Conservation (phyloP, 2,888 invertebrate genomes). For the Gastrophysa polygoni region DNA sequence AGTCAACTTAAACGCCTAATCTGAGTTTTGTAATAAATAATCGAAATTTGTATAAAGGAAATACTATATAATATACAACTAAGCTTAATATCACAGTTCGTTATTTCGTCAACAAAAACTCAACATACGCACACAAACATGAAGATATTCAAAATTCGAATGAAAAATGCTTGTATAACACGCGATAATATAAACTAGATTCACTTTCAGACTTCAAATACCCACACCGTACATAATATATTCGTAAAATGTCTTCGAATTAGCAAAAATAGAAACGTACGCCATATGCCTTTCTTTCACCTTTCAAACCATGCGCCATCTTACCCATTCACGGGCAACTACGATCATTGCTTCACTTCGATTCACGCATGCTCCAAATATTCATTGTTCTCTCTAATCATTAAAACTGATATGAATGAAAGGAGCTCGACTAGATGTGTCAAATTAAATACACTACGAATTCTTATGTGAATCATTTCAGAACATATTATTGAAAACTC, state of each 20-base stretch:
- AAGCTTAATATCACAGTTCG: constrained; percentile 55
- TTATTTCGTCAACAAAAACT: constrained; percentile 52
- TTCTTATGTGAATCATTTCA: too few relatives aligned
- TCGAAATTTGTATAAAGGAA: constrained; percentile 50
- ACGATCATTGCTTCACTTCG: constrained; percentile 12
- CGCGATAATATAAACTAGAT: constrained; percentile 39
- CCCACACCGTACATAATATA: constrained; percentile 43
- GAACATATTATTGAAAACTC: too few relatives aligned
- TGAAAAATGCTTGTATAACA: constrained; percentile 41
- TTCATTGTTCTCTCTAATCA: not conserved
- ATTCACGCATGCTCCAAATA: constrained; percentile 18
- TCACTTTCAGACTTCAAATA: constrained; percentile 41
- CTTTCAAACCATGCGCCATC: constrained; percentile 43
- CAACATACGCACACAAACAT: constrained; percentile 51
- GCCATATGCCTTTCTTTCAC: constrained; percentile 52
- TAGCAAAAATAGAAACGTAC: constrained; percentile 53
- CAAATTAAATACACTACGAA: too few relatives aligned
- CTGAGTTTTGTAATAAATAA: constrained; percentile 50
- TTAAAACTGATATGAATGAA: too few relatives aligned
- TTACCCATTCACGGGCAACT: constrained; percentile 39
- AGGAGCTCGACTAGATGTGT: too few relatives aligned
- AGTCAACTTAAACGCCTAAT: constrained; percentile 43
- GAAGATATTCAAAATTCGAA: constrained; percentile 40
- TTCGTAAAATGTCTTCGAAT: constrained; percentile 43
- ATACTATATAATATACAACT: constrained; percentile 51